A percentile compares a stretch with the other conserved stretches of the same genome.
Evolutionary conservation across 1,140 invertebrate species (phyloP).

Genomic region (Tetramorium alpestre): DNA sequence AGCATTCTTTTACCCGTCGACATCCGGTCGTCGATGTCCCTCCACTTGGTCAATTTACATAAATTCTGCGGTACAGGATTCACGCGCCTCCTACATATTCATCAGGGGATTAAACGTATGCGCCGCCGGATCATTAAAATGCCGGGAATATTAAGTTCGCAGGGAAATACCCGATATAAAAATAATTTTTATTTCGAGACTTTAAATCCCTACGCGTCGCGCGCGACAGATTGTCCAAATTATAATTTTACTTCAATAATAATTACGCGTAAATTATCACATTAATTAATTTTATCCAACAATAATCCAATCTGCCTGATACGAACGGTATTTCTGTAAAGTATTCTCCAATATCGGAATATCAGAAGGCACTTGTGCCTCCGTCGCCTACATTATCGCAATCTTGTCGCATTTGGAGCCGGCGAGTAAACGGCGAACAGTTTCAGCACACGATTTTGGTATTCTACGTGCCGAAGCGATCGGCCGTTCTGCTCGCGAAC

Average conservation of each 20-base stretch:
- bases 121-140: slow-evolving; percentile 21
- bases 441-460: not conserved
- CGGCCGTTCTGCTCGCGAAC: not conserved
- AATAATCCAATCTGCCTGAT: not conserved
- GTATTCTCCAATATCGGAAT: not conserved
- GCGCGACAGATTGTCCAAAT: not conserved
- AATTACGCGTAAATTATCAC: not conserved
- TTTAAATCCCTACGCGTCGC: not conserved
- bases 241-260: no score
- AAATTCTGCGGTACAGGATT: not conserved
- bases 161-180: slow-evolving; percentile 1
- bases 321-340: not conserved
- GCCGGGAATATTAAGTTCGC: not conserved
- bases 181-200: not conserved
- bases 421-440: not conserved
- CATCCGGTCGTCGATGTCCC: not conserved
- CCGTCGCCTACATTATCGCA: not conserved
- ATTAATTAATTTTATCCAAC: not conserved
- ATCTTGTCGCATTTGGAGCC: no score
- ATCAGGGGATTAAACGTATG: slow-evolving; percentile 6
- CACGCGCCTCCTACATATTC: slow-evolving; percentile 22
- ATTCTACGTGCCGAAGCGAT: slow-evolving; percentile 7
- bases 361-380: not conserved
- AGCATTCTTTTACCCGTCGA: not conserved
- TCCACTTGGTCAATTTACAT: slow-evolving; percentile 20